Evolutionary conservation across 2,888 invertebrate genomes (phyloP).

Genomic region (Oasisia sp.): DNA sequence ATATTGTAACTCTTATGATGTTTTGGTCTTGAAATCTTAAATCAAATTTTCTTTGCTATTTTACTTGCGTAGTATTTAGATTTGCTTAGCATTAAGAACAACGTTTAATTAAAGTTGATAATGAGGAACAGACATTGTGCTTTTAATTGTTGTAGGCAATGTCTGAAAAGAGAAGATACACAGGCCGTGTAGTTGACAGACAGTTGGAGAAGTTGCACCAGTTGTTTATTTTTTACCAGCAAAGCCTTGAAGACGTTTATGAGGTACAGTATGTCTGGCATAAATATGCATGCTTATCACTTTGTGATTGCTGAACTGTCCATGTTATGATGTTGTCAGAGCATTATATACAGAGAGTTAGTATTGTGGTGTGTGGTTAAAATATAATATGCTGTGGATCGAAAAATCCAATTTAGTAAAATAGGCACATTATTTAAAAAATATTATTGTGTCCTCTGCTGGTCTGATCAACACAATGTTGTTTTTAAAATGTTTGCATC

Average conservation of each 20-base stretch:
- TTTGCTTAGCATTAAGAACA: no score
- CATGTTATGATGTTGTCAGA: neutral
- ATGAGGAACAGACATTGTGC: no score
- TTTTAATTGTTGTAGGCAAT: slow-evolving; percentile 75
- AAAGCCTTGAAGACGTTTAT: slow-evolving; percentile 80
- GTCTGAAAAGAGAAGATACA: slow-evolving; percentile 86
- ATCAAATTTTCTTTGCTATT: neutral
- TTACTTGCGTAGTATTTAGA: neutral
- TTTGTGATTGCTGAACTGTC: neutral
- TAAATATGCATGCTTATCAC: neutral
- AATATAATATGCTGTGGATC: neutral
- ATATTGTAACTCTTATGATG: no score
- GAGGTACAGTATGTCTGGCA: slow-evolving; percentile 69
- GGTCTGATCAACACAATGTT: no score
- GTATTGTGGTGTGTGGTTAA: neutral
- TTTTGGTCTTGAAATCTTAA: no score
- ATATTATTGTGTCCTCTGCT: no score
- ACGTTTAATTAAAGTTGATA: no score
- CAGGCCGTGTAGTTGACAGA: slow-evolving; percentile 83
- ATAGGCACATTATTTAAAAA: neutral
- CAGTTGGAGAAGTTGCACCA: slow-evolving; percentile 82
- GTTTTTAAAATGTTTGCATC: no score
- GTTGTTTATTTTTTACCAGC: slow-evolving; percentile 85
- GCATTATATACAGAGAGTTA: neutral
- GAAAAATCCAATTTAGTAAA: neutral